Base-by-base conservation (phyloP, 2,797 vertebrate species). In the Hoplostethus mediterraneus region DNA sequence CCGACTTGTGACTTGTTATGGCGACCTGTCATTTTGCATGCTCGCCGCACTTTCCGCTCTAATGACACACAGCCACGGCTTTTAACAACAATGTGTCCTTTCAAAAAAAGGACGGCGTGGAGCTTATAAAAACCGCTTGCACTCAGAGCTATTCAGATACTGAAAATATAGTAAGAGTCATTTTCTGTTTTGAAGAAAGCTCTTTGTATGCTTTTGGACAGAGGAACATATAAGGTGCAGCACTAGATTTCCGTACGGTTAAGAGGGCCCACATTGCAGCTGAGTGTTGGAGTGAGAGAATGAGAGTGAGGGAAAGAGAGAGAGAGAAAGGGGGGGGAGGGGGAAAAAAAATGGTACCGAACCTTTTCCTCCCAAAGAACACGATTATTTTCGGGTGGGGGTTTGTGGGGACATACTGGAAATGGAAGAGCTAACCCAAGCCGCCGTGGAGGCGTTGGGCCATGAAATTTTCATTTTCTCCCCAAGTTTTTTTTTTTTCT, bases 391-490 rank as follows among this genome's bases (percentile, higher is more conserved):
- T 75, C 76, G n/a, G n/a, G n/a, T 48, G 66, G 65, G 66, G 21
- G 14, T 33, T 13, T 2, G 55, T 80, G 42, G 67, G 16, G 58
- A 75, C 5, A 2, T 45, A 8, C 52, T 66, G 4, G 0, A 72
- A 84, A 73, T 59, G 66, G 71, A 77, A 67, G 73, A 80, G 62
- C 58, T 64, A 81, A 71, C 60, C n/a, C 47, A 11, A 30, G 30
- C 75, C 55, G 59, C 38, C 69, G 47, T 77, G 57, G 71, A 82
- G 13, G 66, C 79, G 82, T 36, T 79, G 76, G 65, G 76, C 64
- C 74, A 76, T 90, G 77, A 86, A 70, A 87, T 85, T 83, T 89
- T 78, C 81, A 88, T 80, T 84, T 87, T 65, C 76, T 86, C 51
- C 72, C 9, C 13, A 68, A 59, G 21, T 75, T 78, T 64, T 67